phyloP scores from a whole-genome alignment of 2,797 vertebrate species.

The Pampus argenteus region DNA sequence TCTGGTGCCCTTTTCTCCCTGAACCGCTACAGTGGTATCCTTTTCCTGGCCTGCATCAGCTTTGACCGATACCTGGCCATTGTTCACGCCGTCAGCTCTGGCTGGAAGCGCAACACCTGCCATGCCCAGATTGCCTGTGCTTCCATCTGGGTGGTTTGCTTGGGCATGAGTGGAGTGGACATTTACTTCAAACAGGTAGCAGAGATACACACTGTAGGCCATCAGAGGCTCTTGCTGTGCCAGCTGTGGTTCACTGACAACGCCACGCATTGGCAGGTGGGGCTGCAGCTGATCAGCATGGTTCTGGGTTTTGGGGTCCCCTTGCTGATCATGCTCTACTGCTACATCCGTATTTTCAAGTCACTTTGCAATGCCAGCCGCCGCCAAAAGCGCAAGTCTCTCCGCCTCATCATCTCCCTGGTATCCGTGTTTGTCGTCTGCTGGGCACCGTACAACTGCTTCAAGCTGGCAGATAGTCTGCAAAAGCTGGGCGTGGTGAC shows the following conservation, averaged over 20 bases:
- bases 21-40: slow-evolving; percentile 88
- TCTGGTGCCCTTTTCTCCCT: slow-evolving; percentile 85
- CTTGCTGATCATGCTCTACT: slow-evolving; percentile 86
- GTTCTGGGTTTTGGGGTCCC: slow-evolving; percentile 85
- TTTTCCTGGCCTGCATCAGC: slow-evolving; percentile 89
- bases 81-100: slow-evolving; percentile 82
- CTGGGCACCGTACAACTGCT: slow-evolving; percentile 87
- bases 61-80: slow-evolving; percentile 89
- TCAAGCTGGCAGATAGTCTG: slow-evolving; percentile 82
- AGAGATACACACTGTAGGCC: fast-evolving
- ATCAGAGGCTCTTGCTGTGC: slow-evolving; percentile 57
- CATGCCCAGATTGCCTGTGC: slow-evolving; percentile 82
- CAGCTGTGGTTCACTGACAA: slow-evolving; percentile 59
- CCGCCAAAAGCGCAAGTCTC: slow-evolving; percentile 81
- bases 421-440: slow-evolving; percentile 85
- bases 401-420: slow-evolving; percentile 84
- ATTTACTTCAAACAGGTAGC: slow-evolving; percentile 78
- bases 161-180: slow-evolving; percentile 81
- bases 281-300: slow-evolving; percentile 78
- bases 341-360: slow-evolving; percentile 86
- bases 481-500: slow-evolving; percentile 61
- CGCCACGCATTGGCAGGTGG: slow-evolving; percentile 76
- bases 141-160: slow-evolving; percentile 82
- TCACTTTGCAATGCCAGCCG: slow-evolving; percentile 81
- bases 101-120: slow-evolving; percentile 81